Base-by-base conservation (phyloP, 1,140 invertebrate genomes). In the Lasioglossum albipes region DNA sequence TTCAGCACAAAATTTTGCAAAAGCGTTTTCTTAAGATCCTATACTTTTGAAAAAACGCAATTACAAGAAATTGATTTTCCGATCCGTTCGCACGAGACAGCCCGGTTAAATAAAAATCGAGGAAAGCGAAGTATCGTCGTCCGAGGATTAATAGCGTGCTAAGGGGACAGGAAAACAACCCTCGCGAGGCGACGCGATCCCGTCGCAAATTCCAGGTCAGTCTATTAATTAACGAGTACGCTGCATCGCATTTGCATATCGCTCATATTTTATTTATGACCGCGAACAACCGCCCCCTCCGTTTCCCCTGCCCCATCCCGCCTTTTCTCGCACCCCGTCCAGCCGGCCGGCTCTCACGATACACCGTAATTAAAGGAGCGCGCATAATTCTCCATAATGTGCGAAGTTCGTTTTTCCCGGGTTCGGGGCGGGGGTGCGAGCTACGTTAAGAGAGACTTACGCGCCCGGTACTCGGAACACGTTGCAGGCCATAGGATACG, bases 261-360 rank as follows among this genome's bases (percentile, higher is more conserved):
- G 72, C 42, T 80, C 78, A 62, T 80, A 75, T 80, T 80, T 80
- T 80, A 75, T 80, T 79, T 74, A 79, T 22, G 49, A 79, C 45
- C 18, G 22, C 3, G 20, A n/a, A n/a, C 20, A n/a, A 59, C n/a
- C 57, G 57, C 0, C 57, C 57, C 18, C 20, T 7, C 18, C 5
- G 16, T 18, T 7, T 20, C 2, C 4, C 4, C 20, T 18, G 3
- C 54, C 20, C 20, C 57, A 20, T n/a, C 20, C 45, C 7, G 1
- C 7, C 9, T 9, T 12, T 3, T 13, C 45, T 49, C 45, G 45
- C 45, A 45, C 45, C 45, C 45, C 45, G 9, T 49, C 45, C 45
- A 49, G 12, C 45, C 45, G 22, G 12, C 31, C 67, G 52, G 52
- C 52, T 18, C 52, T 20, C 57, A 66, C 69, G 68, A 79, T 79